Evolutionary conservation across 2,797 vertebrate genomes (phyloP).

Genomic region (Spinibarbus caldwelli): DNA sequence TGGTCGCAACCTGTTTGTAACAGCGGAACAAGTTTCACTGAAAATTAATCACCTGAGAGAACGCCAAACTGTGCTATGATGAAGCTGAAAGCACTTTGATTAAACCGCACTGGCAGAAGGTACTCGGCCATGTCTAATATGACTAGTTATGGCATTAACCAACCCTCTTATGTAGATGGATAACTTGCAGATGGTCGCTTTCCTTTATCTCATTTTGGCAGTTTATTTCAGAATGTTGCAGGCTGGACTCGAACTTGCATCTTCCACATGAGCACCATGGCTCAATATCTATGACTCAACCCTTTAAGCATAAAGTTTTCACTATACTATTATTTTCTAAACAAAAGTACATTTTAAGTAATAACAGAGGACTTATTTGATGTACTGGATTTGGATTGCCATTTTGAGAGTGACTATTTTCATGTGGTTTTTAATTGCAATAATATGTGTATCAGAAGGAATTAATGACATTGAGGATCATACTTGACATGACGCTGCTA

Average conservation of each 20-base stretch:
- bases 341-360: neutral
- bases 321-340: neutral
- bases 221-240: neutral
- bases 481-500: neutral
- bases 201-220: neutral
- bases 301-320: neutral
- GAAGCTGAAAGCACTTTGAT: conserved; percentile 43
- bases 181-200: neutral
- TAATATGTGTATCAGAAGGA: neutral
- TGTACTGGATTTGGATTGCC: neutral
- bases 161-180: neutral
- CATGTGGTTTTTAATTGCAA: neutral
- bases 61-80: conserved; percentile 47
- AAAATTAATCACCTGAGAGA: conserved; percentile 62
- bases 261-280: neutral
- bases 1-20: conserved; percentile 52
- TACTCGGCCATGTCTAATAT: conserved; percentile 49
- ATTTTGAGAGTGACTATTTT: neutral
- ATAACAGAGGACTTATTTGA: neutral
- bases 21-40: conserved; percentile 35
- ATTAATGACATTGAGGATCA: neutral
- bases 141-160: neutral
- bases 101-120: conserved; percentile 50
- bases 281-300: neutral
- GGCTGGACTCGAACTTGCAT: neutral